These are phyloP conservation scores for Bombus turneri DNA, from an alignment of 1,140 invertebrate genomes.

Conservation along the genomic window DNA sequence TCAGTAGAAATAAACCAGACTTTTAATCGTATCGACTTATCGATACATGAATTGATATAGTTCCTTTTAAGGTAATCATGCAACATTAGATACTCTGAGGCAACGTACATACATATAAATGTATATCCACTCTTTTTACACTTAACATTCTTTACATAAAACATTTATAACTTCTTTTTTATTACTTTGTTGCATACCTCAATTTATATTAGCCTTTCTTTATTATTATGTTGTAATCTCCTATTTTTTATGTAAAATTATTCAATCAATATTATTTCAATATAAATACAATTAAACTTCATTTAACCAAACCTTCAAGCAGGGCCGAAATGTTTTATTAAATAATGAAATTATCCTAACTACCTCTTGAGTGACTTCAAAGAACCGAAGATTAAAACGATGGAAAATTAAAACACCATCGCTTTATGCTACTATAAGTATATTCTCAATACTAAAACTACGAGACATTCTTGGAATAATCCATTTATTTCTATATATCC, in stretches of 20 bases:
- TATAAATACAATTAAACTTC: not conserved
- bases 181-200: too few species aligned
- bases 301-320: not conserved
- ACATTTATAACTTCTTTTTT: too few species aligned
- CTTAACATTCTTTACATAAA: not conserved
- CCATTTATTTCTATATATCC: too few species aligned
- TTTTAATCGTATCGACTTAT: not conserved
- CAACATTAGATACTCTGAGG: not conserved
- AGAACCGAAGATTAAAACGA: not conserved
- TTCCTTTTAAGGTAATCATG: not conserved
- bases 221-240: not conserved
- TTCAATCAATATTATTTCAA: not conserved
- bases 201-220: not conserved
- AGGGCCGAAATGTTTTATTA: not conserved
- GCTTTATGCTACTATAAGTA: not conserved
- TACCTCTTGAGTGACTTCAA: not conserved
- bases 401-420: not conserved
- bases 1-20: not conserved
- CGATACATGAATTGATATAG: not conserved
- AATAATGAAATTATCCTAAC: not conserved
- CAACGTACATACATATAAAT: not conserved
- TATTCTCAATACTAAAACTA: too few species aligned
- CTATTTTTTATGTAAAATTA: not conserved
- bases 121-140: not conserved
- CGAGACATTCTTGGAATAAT: too few species aligned